Evolutionary conservation across 1,140 invertebrate species (phyloP), one percentile per base, ranked within the genome.

Genomic region (Thaumetopoea pityocampa): DNA sequence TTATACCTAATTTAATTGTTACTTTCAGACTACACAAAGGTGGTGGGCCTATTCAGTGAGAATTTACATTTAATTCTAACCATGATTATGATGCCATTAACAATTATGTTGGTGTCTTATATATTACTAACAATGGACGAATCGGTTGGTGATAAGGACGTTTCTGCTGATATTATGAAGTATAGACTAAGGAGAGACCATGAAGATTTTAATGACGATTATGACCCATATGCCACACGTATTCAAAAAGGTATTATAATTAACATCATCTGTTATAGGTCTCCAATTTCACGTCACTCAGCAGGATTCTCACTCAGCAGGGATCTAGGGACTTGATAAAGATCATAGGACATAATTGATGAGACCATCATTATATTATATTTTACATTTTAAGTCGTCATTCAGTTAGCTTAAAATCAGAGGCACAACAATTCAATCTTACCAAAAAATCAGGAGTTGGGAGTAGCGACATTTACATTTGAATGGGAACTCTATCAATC

Each of bases 81-180:
- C 50, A 47, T 43, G 33, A 42, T 52, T 35, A 53, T 62, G 34
- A 50, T 60, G 15, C 38, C 56, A 47, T 51, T 71, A 65, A 67
- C 51, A 54, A 47, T 64, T 24, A 24, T 66, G 44, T 49, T 63
- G 48, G 51, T 67, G 52, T 59, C 28, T 14, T 55, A 52, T 32
- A 57, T 42, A 51, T 66, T 69, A 71, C 67, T 76, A 74, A 71
- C 59, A 50, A 50, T 38, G 34, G 43, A 54, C 14, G 17, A 8
- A 18, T 33, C 23, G 15, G 42, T 30, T 42, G 32, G 18, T 51
- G 29, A 38, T 34, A 45, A 30, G 22, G 24, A 12, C 17, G 27
- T 20, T 15, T n/a, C 19, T 3, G 12, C 7, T n/a, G 8, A 12
- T 18, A 27, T 17, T 27, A 3, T 5, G 7, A 19, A 5, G 16